Base-by-base conservation (phyloP, 2,113 vertebrate genomes). In the Nothocercus nigrocapillus region DNA sequence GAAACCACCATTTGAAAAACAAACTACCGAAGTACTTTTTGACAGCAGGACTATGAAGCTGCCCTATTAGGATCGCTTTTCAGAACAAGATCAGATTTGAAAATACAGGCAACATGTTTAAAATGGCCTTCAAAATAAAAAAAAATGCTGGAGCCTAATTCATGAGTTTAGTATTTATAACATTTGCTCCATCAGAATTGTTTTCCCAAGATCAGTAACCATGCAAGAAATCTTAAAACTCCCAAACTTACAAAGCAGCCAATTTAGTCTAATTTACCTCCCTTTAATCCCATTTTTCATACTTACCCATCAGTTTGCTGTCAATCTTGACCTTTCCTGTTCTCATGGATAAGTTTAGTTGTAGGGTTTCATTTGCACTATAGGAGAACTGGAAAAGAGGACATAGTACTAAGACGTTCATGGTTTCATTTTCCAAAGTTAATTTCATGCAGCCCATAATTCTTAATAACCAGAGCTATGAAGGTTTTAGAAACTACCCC, bases 261-360 rank as follows among this genome's bases (percentile, higher is more conserved):
- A 80, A 40, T 27, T 78, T 82, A 77, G 38, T 87, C 36, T 53
- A 89, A 85, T 89, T 89, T 78, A 87, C 44, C 30, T 68, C 30
- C 28, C 24, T 66, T 67, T 80, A 91, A 76, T 36, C 20, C 42
- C 3, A 0, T 90, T 63, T 85, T 86, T 87, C 81, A 90, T 76
- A 95, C 98, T 94, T 95, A 99, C 99, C 99, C 96, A 98, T 98
- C 68, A 99, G 96, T 24, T 98, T 99, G 97, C 99, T 99, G 98
- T 99, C 99, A 81, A 99, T 98, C 95, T 98, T 98, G 97, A 97
- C 98, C 40, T 84, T 76, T 9, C 90, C 96, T 72, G 98, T 98
- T 96, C 97, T 99, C 93, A 99, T 96, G 11, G 98, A 99, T 96
- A 99, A 98, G 36, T 98, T 98, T 74, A 99, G 95, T 75, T 97